These are phyloP conservation scores for Crambe crambe DNA, from an alignment of 37 sponge, comb jelly and placozoan species.

Conservation along the genomic window DNA sequence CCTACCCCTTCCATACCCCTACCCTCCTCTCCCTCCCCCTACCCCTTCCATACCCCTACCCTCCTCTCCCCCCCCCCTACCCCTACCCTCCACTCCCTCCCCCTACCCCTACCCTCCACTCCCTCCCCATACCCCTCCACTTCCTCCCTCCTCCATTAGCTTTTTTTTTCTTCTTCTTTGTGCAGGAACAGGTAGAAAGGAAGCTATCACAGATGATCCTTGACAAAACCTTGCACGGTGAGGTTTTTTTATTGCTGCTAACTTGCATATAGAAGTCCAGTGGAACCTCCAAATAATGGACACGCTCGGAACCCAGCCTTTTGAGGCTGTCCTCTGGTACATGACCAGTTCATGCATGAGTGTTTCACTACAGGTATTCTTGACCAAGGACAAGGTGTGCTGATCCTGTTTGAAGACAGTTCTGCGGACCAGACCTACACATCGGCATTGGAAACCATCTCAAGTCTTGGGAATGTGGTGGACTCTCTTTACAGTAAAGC, in stretches of 20 bases:
- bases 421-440: constrained; percentile 85
- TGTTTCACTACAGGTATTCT: constrained; percentile 80
- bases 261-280: not conserved
- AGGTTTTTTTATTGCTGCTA: not conserved
- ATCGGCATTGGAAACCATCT: constrained; percentile 87
- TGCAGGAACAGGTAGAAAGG: constrained; percentile 82
- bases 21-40: not conserved
- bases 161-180: not conserved
- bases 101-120: not conserved
- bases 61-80: not conserved
- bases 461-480: constrained; percentile 88
- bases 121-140: not conserved
- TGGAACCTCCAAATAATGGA: no score
- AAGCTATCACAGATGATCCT: constrained; percentile 98
- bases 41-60: no score
- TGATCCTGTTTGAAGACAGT: constrained; percentile 88
- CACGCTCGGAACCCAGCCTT: no score
- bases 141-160: constrained; percentile 1
- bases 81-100: not conserved
- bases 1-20: no score
- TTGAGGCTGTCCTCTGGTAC: no score
- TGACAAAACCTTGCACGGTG: constrained; percentile 94
- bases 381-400: constrained; percentile 93
- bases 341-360: not conserved
- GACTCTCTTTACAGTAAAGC: constrained; percentile 79